phyloP scores from a whole-genome alignment of 1,140 invertebrate species.

The Samia ricini region DNA sequence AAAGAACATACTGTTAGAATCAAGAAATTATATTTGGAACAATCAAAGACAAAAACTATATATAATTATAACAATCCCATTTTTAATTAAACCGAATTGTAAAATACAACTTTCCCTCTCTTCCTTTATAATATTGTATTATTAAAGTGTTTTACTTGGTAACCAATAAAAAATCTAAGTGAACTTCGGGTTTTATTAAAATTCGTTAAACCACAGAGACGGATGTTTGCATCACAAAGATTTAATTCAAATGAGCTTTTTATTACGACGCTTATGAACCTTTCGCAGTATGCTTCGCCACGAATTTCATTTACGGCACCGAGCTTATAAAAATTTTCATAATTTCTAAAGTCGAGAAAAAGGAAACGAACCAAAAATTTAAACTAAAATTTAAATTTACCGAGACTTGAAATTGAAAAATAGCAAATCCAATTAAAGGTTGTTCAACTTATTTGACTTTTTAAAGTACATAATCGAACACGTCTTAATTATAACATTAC shows the following conservation, averaged over 20 bases:
- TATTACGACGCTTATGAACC: conserved; percentile 20
- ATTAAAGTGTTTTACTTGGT: background rate
- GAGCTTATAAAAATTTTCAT: conserved; percentile 19
- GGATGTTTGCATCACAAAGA: conserved; percentile 30
- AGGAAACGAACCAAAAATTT: background rate
- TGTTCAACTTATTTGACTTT: too few relatives aligned
- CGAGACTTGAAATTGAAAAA: too few relatives aligned
- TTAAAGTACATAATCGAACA: too few relatives aligned
- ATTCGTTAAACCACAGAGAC: conserved; percentile 24
- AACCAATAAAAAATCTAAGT: background rate
- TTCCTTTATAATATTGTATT: background rate
- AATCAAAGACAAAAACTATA: background rate
- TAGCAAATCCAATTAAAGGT: too few relatives aligned
- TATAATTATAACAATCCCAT: background rate
- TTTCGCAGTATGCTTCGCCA: conserved; percentile 11
- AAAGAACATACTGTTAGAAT: too few relatives aligned
- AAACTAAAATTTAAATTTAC: too few relatives aligned
- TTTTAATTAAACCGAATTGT: background rate
- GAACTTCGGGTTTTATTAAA: background rate
- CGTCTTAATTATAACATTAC: too few relatives aligned
- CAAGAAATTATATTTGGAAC: too few relatives aligned
- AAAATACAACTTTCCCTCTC: background rate
- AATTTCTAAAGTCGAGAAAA: background rate
- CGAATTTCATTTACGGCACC: conserved; percentile 19
- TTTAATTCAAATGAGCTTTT: conserved; percentile 36